Conservation (phyloP, 1,140 invertebrate genomes). For the Danaus plexippus region DNA sequence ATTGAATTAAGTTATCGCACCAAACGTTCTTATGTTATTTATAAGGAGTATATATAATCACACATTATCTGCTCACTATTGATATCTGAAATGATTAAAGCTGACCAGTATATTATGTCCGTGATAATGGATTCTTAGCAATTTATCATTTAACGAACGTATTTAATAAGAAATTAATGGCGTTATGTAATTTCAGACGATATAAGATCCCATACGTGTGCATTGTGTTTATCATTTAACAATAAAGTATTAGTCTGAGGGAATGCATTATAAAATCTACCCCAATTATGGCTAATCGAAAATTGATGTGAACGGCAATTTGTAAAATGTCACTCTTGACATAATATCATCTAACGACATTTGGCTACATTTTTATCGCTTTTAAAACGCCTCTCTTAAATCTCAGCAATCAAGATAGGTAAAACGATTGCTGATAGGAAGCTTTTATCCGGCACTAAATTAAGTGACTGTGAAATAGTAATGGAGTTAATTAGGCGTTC, state of each 20-base stretch:
- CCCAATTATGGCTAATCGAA: constrained; percentile 64
- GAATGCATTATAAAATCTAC: constrained; percentile 25
- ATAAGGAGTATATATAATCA: constrained; percentile 41
- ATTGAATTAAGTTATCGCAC: constrained; percentile 60
- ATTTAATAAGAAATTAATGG: too few relatives aligned
- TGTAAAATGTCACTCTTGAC: constrained; percentile 59
- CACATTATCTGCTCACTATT: constrained; percentile 52
- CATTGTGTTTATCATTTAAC: background rate
- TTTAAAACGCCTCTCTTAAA: constrained; percentile 19
- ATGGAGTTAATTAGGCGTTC: constrained; percentile 11
- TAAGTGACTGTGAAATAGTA: constrained; percentile 7
- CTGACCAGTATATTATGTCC: constrained; percentile 26
- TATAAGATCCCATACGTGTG: background rate
- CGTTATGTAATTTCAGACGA: background rate
- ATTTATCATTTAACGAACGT: too few relatives aligned
- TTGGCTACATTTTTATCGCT: constrained; percentile 41
- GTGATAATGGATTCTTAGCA: background rate
- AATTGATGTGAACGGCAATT: constrained; percentile 66
- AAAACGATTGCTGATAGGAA: constrained; percentile 4
- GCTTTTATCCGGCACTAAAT: constrained; percentile 1
- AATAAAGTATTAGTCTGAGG: constrained; percentile 9
- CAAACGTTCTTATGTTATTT: constrained; percentile 45
- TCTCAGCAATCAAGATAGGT: constrained; percentile 15
- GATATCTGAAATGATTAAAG: constrained; percentile 55
- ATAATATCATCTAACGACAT: constrained; percentile 55